A percentile compares a stretch with the other conserved stretches of the same genome.
Evolutionary conservation across 2,888 invertebrate genomes (phyloP).

Genomic region (Ctenicera cuprea): DNA sequence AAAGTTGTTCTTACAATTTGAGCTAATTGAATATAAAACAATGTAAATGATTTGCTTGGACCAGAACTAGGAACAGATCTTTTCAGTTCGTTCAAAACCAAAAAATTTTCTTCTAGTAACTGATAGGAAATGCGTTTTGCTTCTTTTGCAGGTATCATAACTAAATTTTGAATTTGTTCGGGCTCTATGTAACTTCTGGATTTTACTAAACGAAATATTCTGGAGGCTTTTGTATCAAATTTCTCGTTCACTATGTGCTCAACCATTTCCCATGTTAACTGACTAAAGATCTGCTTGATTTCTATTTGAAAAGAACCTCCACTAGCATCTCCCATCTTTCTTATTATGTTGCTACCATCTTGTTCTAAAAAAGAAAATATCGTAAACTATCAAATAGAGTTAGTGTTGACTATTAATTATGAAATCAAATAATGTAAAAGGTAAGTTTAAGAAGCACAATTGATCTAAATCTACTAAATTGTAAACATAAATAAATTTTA

Average conservation of each 20-base stretch:
- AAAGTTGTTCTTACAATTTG: constrained; percentile 82
- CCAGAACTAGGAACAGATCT: constrained; percentile 76
- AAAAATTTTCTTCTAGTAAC: constrained; percentile 87
- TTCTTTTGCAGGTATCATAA: constrained; percentile 96
- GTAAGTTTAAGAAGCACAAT: no score
- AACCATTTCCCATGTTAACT: constrained; percentile 83
- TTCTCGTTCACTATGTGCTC: constrained; percentile 91
- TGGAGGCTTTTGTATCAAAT: constrained; percentile 88
- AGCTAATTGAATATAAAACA: constrained; percentile 84
- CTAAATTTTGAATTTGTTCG: constrained; percentile 92
- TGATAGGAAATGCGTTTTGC: constrained; percentile 92
- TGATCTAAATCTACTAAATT: no score
- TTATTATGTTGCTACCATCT: constrained; percentile 85
- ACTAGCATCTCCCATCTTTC: constrained; percentile 85
- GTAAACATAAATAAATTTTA: no score
- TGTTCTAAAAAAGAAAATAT: constrained; percentile 78
- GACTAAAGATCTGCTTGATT: constrained; percentile 81
- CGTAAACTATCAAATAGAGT: no score
- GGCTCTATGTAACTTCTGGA: constrained; percentile 90
- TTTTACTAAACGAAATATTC: constrained; percentile 91
- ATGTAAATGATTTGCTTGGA: constrained; percentile 86
- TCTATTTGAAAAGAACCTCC: constrained; percentile 90
- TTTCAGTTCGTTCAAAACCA: constrained; percentile 82
- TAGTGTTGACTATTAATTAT: neutral
- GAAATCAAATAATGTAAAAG: no score